Base-by-base conservation (phyloP, 2,888 invertebrate species). In the Schizotus pectinicornis region DNA sequence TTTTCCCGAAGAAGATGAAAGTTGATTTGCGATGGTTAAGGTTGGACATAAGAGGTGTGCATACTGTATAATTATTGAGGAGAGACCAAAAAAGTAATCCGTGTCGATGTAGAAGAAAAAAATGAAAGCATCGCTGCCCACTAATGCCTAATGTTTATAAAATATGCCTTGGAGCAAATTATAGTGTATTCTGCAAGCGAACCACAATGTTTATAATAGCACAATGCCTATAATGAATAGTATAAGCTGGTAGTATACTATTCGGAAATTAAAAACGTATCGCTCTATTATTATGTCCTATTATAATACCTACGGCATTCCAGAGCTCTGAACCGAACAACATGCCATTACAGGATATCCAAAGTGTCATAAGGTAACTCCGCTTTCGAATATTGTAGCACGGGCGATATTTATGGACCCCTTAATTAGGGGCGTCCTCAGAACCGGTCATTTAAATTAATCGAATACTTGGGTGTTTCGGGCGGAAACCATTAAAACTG, bases 201-300 rank as follows among this genome's bases (percentile, higher is more conserved):
- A 43, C 42, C 51, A 35, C 51, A 53, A 38, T 46, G 45, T 53
- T 53, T 53, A 45, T 45, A 53, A 56, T 45, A 56, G 50, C 30
- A 49, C 33, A 56, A 56, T 36, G 41, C 34, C 56, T 35, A 38
- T 56, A 56, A 56, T 56, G 45, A 43, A 56, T 56, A 51, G 45
- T 45, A 46, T 56, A 33, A 37, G 31, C 43, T 49, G 36, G 48
- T 56, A 49, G 38, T 48, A 45, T 49, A 49, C 56, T 49, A 50
- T 49, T 56, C 38, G 30, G 33, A 45, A 50, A 50, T 50, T 56
- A 56, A 56, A 56, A 56, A 56, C 31, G 32, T 51, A 36, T 42
- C 46, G 46, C 56, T 39, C 36, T 56, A 56, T 56, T 56, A 56
- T 56, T 56, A 56, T 45, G 56, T 45, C 37, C 55, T 56, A 56